A percentile compares a stretch with the other conserved stretches of the same genome.
phyloP scores from a whole-genome alignment of 2,888 invertebrate species.

The Petrolisthes manimaculis region DNA sequence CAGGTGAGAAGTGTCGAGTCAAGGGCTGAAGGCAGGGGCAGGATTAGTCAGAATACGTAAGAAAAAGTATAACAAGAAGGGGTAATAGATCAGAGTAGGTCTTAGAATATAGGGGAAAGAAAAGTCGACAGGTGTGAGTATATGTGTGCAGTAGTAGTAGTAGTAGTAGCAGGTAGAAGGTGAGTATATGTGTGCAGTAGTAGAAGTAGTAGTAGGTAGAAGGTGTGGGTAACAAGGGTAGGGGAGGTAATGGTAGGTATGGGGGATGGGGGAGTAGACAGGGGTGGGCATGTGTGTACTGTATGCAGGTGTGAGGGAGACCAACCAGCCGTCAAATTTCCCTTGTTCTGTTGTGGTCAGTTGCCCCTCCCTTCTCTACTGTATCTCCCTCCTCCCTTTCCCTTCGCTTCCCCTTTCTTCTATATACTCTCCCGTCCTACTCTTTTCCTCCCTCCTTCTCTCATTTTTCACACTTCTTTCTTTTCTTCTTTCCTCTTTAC shows the following conservation, averaged over 20 bases:
- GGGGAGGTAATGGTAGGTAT: neutral
- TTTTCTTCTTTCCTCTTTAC: neutral
- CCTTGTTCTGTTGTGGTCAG: neutral
- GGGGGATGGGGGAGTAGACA: neutral
- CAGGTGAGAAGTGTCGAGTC: too few relatives aligned
- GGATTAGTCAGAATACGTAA: too few relatives aligned
- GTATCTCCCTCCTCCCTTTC: neutral
- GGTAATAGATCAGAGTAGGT: too few relatives aligned
- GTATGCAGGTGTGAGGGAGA: neutral
- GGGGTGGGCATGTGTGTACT: neutral
- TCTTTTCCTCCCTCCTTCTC: neutral
- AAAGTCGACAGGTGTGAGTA: too few relatives aligned
- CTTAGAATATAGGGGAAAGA: too few relatives aligned
- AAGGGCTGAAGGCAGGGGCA: too few relatives aligned
- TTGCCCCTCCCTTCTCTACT: neutral
- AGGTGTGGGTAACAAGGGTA: neutral
- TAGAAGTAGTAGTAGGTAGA: neutral
- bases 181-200: too few relatives aligned
- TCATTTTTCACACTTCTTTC: neutral
- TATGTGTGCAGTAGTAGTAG: too few relatives aligned
- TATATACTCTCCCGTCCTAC: neutral
- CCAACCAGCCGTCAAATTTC: neutral
- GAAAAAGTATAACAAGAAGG: too few relatives aligned
- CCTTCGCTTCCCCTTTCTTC: neutral
- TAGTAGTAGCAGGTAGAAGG: too few relatives aligned